These are phyloP conservation scores for Nemotelus pantherinus DNA, from an alignment of 2,888 invertebrate species.

Conservation along the genomic window DNA sequence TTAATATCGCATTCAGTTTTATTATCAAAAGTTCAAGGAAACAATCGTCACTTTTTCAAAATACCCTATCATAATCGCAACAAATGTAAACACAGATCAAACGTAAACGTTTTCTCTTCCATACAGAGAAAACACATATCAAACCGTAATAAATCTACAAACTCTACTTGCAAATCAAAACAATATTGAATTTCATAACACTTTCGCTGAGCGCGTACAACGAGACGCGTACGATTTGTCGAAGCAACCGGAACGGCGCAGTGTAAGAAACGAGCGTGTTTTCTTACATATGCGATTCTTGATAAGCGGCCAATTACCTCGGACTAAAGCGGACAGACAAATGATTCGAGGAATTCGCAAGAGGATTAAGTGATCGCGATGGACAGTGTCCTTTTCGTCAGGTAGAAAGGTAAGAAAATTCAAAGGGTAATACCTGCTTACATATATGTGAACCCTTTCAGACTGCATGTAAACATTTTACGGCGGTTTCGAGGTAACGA, in stretches of 20 bases:
- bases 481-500: too few relatives aligned
- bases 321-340: neutral
- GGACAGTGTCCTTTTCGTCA: neutral
- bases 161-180: neutral
- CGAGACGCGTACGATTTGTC: neutral
- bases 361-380: neutral
- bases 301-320: slow-evolving; percentile 20
- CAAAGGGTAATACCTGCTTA: too few relatives aligned
- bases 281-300: slow-evolving; percentile 18
- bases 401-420: neutral
- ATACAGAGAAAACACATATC: neutral
- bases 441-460: too few relatives aligned
- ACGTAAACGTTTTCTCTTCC: neutral
- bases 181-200: slow-evolving; percentile 36
- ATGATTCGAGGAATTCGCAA: slow-evolving; percentile 14
- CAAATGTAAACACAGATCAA: slow-evolving; percentile 4
- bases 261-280: slow-evolving; percentile 10
- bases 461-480: too few relatives aligned
- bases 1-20: slow-evolving; percentile 14
- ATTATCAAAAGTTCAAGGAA: slow-evolving; percentile 15
- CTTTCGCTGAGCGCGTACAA: neutral
- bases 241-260: neutral
- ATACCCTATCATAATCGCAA: slow-evolving; percentile 4
- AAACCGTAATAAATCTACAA: slow-evolving; percentile 6
- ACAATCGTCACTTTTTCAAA: neutral